Evolutionary conservation across 2,888 invertebrate species (phyloP).

Genomic region (Macrosiphum euphorbiae): DNA sequence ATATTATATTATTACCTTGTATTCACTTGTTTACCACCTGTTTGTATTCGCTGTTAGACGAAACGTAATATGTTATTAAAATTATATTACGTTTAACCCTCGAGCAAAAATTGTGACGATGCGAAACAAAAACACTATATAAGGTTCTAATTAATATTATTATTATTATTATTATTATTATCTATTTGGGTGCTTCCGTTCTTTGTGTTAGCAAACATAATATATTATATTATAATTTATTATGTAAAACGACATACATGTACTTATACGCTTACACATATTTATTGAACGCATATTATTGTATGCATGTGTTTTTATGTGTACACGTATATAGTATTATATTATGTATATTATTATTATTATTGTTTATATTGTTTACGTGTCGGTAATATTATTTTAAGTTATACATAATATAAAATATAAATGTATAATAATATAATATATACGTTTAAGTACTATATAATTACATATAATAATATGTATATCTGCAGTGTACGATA

Average conservation of each 20-base stretch:
- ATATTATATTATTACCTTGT: conserved; percentile 49
- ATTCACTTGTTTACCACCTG: conserved; percentile 54
- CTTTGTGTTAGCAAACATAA: conserved; percentile 37
- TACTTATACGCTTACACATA: conserved; percentile 8
- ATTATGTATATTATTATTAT: conserved; percentile 39
- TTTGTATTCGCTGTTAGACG: conserved; percentile 54
- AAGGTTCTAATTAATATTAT: conserved; percentile 39
- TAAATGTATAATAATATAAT: conserved; percentile 27
- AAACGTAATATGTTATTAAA: not conserved
- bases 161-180: conserved; percentile 51
- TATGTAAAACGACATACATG: not conserved
- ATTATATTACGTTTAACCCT: conserved; percentile 30
- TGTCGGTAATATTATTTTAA: conserved; percentile 53
- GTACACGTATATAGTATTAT: conserved; percentile 6
- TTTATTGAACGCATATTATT: not conserved
- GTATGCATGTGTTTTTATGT: not conserved
- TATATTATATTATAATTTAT: conserved; percentile 16
- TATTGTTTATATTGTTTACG: conserved; percentile 52
- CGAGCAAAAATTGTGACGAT: not conserved
- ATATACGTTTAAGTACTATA: conserved; percentile 53
- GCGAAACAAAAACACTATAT: not conserved
- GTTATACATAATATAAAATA: conserved; percentile 34
- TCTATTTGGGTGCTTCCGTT: conserved; percentile 60
- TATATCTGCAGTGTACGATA: conserved; percentile 60
- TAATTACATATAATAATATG: conserved; percentile 49